A percentile compares a stretch with the other conserved stretches of the same genome.
phyloP scores from a whole-genome alignment of 1,140 invertebrate species.

The Ladona fulva region DNA sequence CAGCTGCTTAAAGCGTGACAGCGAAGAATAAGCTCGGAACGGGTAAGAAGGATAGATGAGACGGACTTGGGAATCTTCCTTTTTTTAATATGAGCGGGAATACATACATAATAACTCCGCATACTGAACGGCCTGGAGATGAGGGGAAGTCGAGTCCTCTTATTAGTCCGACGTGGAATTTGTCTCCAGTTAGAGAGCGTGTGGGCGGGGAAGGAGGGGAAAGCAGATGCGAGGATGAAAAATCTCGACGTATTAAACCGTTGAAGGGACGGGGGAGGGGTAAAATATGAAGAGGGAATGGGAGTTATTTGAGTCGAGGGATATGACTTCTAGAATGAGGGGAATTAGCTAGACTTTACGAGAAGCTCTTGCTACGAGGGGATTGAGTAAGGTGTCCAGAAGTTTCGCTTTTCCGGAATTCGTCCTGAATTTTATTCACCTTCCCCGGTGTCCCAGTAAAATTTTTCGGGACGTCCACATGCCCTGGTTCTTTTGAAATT shows the following conservation, averaged over 20 bases:
- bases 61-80: background rate
- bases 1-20: background rate
- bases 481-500: too few relatives aligned
- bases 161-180: background rate
- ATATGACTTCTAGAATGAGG: background rate
- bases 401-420: too few relatives aligned
- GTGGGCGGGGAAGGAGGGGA: background rate
- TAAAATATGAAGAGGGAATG: too few relatives aligned
- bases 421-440: too few relatives aligned
- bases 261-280: background rate
- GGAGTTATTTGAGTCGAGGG: background rate
- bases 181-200: background rate
- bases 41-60: slow-evolving; percentile 1
- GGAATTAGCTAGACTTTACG: background rate
- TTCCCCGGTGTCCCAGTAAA: too few relatives aligned
- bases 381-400: too few relatives aligned
- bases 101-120: background rate
- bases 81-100: background rate
- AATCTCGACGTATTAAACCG: background rate
- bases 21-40: background rate
- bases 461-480: too few relatives aligned
- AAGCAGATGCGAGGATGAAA: background rate
- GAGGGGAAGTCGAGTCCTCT: background rate
- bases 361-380: background rate
- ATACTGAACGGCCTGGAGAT: too few relatives aligned